Percentiles rank a stretch among this genome's conserved stretches.
These are phyloP conservation scores for Corvus cornix DNA, from an alignment of 2,113 vertebrate species.

Conservation along the genomic window DNA sequence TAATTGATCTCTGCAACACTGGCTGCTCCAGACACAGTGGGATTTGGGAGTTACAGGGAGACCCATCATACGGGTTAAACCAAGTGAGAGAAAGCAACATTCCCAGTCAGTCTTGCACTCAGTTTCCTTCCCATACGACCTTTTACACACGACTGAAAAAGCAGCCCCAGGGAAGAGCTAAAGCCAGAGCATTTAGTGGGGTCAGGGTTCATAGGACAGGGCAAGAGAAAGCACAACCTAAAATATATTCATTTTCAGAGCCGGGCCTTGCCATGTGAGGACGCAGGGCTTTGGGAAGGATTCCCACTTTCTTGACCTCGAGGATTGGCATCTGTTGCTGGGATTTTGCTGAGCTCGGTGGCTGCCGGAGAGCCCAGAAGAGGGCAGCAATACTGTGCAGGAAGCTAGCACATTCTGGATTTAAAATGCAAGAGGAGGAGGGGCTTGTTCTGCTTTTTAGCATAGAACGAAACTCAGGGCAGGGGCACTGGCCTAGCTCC, in stretches of 20 bases:
- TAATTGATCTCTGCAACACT: background rate
- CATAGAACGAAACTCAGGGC: background rate
- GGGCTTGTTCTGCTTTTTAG: background rate
- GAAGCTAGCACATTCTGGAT: background rate
- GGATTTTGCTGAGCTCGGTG: background rate
- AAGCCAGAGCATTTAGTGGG: background rate
- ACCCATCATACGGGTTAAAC: background rate
- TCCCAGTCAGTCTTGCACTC: background rate
- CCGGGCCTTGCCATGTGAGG: background rate
- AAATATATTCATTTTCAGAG: background rate
- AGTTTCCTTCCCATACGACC: background rate
- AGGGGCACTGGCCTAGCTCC: background rate
- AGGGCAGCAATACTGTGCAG: slow-evolving; percentile 26
- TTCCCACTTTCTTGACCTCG: background rate
- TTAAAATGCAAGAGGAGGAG: background rate
- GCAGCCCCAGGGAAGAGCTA: background rate
- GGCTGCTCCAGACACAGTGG: background rate
- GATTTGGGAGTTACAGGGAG: background rate
- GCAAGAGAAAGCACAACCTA: background rate
- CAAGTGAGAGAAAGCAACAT: background rate
- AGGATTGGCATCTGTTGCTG: fast-evolving
- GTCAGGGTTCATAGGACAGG: background rate
- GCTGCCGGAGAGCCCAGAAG: slow-evolving; percentile 22
- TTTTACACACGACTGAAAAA: background rate
- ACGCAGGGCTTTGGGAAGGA: background rate